Evolutionary conservation across 2,113 vertebrate genomes (phyloP).

Genomic region (Furnarius figulus): DNA sequence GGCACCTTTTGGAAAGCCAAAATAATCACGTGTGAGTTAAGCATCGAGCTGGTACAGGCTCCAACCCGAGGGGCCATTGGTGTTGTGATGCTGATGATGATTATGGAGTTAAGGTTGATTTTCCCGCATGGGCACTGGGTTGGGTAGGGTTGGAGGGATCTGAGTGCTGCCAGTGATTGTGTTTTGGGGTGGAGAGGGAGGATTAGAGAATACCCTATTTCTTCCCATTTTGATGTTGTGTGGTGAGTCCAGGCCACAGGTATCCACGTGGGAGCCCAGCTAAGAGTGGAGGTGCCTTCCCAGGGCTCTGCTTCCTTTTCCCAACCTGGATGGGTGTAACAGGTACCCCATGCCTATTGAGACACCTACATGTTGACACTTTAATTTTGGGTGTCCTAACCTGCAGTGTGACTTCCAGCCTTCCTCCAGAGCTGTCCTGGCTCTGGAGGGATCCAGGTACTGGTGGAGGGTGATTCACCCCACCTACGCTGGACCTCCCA

Average conservation of each 20-base stretch:
- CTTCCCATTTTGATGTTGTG: background rate
- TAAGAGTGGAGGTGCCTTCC: background rate
- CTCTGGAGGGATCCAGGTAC: background rate
- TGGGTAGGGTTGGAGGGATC: background rate
- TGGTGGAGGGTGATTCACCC: background rate
- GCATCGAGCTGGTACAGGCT: background rate
- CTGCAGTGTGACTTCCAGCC: background rate
- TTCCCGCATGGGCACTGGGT: background rate
- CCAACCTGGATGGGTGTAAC: background rate
- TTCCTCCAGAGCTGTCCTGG: background rate
- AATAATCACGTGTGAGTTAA: background rate
- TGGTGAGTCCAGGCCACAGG: background rate
- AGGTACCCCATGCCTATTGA: background rate
- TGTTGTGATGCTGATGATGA: background rate
- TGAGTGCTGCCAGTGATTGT: background rate
- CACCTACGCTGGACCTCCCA: constrained; percentile 46
- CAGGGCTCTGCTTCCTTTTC: background rate
- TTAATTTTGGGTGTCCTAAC: background rate
- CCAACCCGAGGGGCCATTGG: background rate
- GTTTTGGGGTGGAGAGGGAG: background rate
- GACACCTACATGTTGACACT: background rate
- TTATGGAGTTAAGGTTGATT: constrained; percentile 24
- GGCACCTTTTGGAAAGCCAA: background rate
- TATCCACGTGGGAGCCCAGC: background rate
- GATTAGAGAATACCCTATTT: background rate